Percentiles rank a stretch among this genome's conserved stretches.
phyloP scores from a whole-genome alignment of 2,888 invertebrate species.

The Dendrolimus houi region DNA sequence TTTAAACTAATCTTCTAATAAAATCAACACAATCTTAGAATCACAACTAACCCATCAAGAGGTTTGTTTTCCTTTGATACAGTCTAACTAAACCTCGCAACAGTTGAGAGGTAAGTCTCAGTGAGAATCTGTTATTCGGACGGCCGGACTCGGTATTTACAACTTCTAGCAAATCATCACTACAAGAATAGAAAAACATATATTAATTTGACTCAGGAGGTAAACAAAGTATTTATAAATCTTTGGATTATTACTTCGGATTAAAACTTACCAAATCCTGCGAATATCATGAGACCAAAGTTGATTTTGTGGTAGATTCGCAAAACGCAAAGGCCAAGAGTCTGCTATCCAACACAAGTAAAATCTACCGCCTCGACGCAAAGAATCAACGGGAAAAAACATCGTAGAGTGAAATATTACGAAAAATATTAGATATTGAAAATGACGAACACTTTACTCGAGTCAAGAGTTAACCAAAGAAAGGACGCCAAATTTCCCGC shows the following conservation, averaged over 20 bases:
- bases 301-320: constrained; percentile 48
- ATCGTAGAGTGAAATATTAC: constrained; percentile 23
- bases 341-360: constrained; percentile 66
- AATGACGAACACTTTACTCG: not conserved
- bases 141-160: constrained; percentile 56
- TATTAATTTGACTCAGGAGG: too few relatives aligned
- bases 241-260: too few relatives aligned
- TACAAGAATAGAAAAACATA: constrained; percentile 15
- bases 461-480: constrained; percentile 1
- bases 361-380: constrained; percentile 58
- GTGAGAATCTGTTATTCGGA: constrained; percentile 50
- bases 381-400: constrained; percentile 58
- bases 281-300: constrained; percentile 59
- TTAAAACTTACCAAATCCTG: constrained; percentile 42
- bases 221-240: too few relatives aligned
- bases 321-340: constrained; percentile 61
- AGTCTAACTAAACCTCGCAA: constrained; percentile 53
- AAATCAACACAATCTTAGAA: too few relatives aligned
- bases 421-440: not conserved
- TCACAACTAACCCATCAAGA: not conserved
- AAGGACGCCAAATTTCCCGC: constrained; percentile 22
- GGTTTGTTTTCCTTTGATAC: constrained; percentile 44
- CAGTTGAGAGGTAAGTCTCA: constrained; percentile 59
- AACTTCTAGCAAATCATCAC: constrained; percentile 51
- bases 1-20: too few relatives aligned